Conservation (phyloP, 2,888 invertebrate genomes). For the Cosmia pyralina region DNA sequence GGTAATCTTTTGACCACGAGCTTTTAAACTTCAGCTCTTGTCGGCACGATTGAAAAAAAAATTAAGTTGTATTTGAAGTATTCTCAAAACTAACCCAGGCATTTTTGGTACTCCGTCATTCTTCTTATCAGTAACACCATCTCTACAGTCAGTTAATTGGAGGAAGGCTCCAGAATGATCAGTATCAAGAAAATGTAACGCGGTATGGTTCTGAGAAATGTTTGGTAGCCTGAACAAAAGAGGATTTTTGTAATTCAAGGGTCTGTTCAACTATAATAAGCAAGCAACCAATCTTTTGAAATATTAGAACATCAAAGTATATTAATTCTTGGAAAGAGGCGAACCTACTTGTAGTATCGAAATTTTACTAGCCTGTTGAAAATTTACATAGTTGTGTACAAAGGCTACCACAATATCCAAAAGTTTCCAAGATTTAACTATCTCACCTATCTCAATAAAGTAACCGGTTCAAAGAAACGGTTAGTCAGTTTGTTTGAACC, state of each 20-base stretch:
- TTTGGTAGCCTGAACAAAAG: background rate
- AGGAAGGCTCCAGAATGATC: background rate
- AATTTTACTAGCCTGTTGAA: background rate
- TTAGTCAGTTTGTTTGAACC: conserved; percentile 8
- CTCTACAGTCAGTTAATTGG: background rate
- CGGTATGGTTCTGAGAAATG: background rate
- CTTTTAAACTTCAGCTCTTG: background rate
- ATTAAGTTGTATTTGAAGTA: background rate
- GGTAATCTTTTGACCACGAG: background rate
- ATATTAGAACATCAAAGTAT: background rate
- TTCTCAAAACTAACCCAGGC: background rate
- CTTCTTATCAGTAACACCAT: background rate
- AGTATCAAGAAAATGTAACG: background rate
- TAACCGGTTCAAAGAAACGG: too few species aligned
- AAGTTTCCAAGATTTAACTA: conserved; percentile 1
- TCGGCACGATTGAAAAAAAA: background rate
- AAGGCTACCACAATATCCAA: background rate
- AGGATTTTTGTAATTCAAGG: background rate
- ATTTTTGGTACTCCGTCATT: background rate
- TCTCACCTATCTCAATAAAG: background rate
- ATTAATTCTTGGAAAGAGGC: background rate
- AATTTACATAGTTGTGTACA: background rate
- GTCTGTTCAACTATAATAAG: background rate
- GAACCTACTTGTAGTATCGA: background rate
- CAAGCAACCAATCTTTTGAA: background rate